A percentile compares a stretch with the other conserved stretches of the same genome.
phyloP scores from a whole-genome alignment of 2,888 invertebrate species.

The Amblyjoppa proteus region DNA sequence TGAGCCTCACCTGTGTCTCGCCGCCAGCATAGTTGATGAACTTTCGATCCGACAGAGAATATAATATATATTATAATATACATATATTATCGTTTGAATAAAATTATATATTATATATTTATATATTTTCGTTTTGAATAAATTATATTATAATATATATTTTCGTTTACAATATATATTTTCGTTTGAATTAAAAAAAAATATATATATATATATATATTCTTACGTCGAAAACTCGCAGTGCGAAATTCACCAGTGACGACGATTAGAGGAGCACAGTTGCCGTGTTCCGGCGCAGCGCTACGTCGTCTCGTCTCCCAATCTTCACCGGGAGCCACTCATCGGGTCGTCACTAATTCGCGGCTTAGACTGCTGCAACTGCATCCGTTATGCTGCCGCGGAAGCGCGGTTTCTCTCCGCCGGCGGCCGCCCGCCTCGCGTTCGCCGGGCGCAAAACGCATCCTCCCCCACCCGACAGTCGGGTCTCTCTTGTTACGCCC shows the following conservation, averaged over 20 bases:
- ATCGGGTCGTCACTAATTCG: constrained; percentile 9
- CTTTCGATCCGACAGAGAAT: no score
- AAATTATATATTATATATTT: no score
- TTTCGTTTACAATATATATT: not conserved
- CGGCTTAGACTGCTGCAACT: constrained; percentile 39
- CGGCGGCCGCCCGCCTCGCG: constrained; percentile 25
- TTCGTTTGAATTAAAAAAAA: no score
- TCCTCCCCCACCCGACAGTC: constrained; percentile 30
- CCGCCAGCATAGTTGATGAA: no score
- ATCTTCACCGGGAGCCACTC: not conserved
- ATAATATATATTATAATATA: no score
- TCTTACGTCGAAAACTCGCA: not conserved
- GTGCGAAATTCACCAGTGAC: not conserved
- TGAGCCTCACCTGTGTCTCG: no score
- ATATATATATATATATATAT: not conserved
- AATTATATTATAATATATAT: not conserved
- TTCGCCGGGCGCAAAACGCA: constrained; percentile 36
- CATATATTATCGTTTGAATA: no score
- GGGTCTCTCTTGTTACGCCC: not conserved
- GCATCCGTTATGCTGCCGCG: not conserved
- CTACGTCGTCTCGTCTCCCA: not conserved
- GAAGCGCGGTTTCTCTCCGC: constrained; percentile 20
- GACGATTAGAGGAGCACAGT: not conserved
- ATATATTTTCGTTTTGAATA: no score
- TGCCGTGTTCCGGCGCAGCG: not conserved